phyloP scores from a whole-genome alignment of 2,797 vertebrate species.

The Poeciliopsis gracilis region DNA sequence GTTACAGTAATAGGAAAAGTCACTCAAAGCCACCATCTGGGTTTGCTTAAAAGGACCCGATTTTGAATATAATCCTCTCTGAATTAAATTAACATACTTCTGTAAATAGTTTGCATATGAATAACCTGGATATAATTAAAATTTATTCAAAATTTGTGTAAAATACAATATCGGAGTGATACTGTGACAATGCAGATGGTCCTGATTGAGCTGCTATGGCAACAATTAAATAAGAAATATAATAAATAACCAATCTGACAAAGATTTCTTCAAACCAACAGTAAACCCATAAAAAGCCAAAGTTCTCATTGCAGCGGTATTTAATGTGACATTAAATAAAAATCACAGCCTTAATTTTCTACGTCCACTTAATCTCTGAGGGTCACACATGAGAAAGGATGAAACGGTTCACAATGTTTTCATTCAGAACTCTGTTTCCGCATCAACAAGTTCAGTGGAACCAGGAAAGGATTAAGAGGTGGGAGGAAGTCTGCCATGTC shows the following conservation, averaged over 20 bases:
- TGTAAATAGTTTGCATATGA: no score
- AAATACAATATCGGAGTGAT: no score
- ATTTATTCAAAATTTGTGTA: no score
- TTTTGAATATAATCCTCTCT: no score
- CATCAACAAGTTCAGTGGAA: conserved; percentile 71
- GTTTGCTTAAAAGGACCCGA: no score
- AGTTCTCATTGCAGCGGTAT: neutral
- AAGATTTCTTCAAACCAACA: neutral
- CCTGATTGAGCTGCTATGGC: neutral
- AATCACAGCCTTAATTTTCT: neutral
- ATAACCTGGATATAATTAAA: no score
- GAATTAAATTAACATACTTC: no score
- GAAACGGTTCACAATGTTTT: neutral
- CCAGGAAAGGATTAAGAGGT: conserved; percentile 76
- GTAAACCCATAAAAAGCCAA: neutral
- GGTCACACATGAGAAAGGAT: neutral
- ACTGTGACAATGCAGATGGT: no score
- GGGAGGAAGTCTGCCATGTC: conserved; percentile 38
- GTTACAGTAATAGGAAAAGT: no score
- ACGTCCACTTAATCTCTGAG: neutral
- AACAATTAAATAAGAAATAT: neutral
- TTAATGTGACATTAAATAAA: neutral
- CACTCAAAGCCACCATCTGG: no score
- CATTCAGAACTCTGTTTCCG: neutral
- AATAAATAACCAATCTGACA: neutral